Base-by-base conservation (phyloP, 1,140 invertebrate genomes). In the Homalodisca vitripennis region DNA sequence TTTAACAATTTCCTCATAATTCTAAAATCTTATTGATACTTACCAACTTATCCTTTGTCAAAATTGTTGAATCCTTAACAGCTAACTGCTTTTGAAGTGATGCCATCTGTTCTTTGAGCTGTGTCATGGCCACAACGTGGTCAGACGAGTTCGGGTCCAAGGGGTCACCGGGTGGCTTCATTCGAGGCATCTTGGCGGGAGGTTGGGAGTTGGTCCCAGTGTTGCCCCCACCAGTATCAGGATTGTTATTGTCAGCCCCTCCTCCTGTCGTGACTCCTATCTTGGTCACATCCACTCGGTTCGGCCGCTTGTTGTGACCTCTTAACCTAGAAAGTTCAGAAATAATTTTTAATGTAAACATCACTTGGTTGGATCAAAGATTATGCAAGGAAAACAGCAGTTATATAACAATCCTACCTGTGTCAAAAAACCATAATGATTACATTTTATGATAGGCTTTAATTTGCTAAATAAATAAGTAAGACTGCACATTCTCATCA, bases 61-160 rank as follows among this genome's bases (percentile, higher is more conserved):
- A 80, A 57, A 98, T 80, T 74, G 93, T 90, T 66, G 87, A 86
- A 79, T 98, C 94, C 80, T 97, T 98, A 70, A 88, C 85, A 65
- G 83, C 81, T 1, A 98, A 82, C 75, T 94, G 92, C 79, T 95
- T 97, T 78, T 97, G 92, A n/a, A 98, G 80, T 76, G 88, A 89
- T 32, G 94, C 93, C 73, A 98, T 95, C 76, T 96, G 91, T 79
- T 98, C 96, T 77, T 93, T 93, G 0, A 98, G 84, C 78, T 97
- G 93, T 17, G 95, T 97, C 78, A 97, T 92, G 0, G 93, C 93
- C 12, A 97, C 93, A 26, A 98, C 91, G 77, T 97, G 94, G 79
- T 98, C 95, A 0, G 93, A 93, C 77, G 90, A 93, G 74, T 92
- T 93, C 0, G 92, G 91, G 81, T 96, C 94, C 47, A 89, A 74